Base-by-base conservation (phyloP, 2,797 vertebrate species). In the Botia almorhae region DNA sequence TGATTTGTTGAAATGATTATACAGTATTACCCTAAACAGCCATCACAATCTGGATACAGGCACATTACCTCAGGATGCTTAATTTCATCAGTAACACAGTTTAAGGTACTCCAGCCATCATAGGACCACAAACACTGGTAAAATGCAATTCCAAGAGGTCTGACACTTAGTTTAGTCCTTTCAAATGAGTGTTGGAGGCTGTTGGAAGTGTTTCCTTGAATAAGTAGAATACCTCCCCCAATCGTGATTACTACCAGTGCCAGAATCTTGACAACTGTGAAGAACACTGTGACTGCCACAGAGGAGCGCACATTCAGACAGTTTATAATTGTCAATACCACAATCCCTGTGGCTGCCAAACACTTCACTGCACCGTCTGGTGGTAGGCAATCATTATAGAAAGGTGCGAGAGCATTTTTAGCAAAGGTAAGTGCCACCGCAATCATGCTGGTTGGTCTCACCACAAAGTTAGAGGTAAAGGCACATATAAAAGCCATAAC, bases 121-220 rank as follows among this genome's bases (percentile, higher is more conserved):
- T 93, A 98, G 23, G 96, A 95, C 96, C 96, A 97, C 56, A 97
- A 91, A 0, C 96, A 96, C 88, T 97, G 96, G 89, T 95, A 97
- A 87, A 97, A 95, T 0, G 96, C 96, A 69, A 95, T 91, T 21
- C 93, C 94, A 11, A 97, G 88, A 1, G 88, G 23, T 60, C 90
- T 92, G 0, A 93, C 85, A 71, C 93, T 89, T 0, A 88, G 2
- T 0, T 87, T 94, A 0, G 93, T 96, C 76, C 92, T 92, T 53
- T 94, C 90, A 85, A 99, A 98, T 4, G 93, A 83, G 2, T 94
- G 91, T 51, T 93, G 86, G 71, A 97, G 93, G 82, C 46, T 71
- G 56, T 82, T 93, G 13, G 87, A 88, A 0, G 85, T 93, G 81
- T 94, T 89, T 1, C 93, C 96, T 48, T 86, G 89, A 78, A 88